Evolutionary conservation across 2,888 invertebrate species (phyloP).

Genomic region (Tetanocera ferruginea): DNA sequence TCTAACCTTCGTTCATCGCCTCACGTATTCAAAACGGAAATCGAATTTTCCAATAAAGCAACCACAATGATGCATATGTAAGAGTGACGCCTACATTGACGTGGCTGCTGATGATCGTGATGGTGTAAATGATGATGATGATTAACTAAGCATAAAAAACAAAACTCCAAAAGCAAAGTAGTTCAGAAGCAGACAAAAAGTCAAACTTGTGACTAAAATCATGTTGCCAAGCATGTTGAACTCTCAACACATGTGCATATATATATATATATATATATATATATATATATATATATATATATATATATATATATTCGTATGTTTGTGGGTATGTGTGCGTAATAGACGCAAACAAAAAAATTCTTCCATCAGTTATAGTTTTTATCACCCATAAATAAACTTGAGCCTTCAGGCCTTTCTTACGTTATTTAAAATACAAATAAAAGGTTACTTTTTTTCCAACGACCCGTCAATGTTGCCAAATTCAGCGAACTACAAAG

Average conservation of each 20-base stretch:
- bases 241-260: not conserved
- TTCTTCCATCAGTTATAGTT: not conserved
- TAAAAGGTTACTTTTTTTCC: not conserved
- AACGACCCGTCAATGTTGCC: not conserved
- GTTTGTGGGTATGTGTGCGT: not conserved
- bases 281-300: constrained; percentile 8
- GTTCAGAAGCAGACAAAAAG: not conserved
- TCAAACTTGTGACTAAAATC: not conserved
- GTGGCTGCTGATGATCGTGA: constrained; percentile 26
- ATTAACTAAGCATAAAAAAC: not conserved
- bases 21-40: constrained; percentile 51
- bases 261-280: not conserved
- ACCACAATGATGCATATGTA: constrained; percentile 13
- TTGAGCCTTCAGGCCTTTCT: not conserved
- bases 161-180: not conserved
- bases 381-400: constrained; percentile 31
- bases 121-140: constrained; percentile 18
- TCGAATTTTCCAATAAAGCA: constrained; percentile 53
- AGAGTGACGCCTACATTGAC: constrained; percentile 6
- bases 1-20: constrained; percentile 28
- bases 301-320: not conserved
- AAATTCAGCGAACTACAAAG: not conserved
- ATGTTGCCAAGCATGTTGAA: not conserved
- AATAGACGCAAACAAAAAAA: not conserved
- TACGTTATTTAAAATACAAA: too few relatives aligned